These are phyloP conservation scores for Lepus europaeus DNA, from an alignment of 2,113 vertebrate genomes.

Conservation along the genomic window DNA sequence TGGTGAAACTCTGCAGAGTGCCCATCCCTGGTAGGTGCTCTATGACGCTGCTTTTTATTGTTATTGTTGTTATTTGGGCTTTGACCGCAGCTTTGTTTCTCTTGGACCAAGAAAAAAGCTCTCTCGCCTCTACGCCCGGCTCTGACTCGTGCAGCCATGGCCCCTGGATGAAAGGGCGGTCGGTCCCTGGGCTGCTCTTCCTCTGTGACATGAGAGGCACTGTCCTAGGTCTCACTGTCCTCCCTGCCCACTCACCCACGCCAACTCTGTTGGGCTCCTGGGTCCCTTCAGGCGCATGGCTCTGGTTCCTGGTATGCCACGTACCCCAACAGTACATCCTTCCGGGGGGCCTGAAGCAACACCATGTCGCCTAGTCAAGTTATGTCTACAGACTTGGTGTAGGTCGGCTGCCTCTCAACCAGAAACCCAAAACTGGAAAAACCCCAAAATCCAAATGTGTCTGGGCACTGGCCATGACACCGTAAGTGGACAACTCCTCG, in stretches of 20 bases:
- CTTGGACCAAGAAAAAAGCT: background rate
- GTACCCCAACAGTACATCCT: background rate
- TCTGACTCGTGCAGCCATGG: background rate
- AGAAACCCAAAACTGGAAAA: no score
- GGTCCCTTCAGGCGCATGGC: background rate
- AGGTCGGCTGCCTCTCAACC: no score
- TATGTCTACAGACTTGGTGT: background rate
- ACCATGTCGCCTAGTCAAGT: background rate
- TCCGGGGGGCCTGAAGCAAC: background rate
- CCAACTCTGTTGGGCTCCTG: background rate
- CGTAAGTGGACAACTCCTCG: no score
- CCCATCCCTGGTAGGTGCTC: background rate
- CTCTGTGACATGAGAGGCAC: background rate
- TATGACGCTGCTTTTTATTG: background rate
- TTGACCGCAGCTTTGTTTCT: background rate
- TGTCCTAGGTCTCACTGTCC: background rate
- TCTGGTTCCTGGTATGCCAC: background rate
- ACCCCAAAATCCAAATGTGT: no score
- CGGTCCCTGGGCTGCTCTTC: background rate
- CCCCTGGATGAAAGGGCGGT: background rate
- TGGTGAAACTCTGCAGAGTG: background rate
- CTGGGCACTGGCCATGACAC: no score
- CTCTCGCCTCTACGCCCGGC: background rate
- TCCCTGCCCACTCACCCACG: accelerated
- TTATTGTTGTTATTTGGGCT: background rate